Base-by-base conservation (phyloP, 2,113 vertebrate species). In the Nesoenas mayeri region DNA sequence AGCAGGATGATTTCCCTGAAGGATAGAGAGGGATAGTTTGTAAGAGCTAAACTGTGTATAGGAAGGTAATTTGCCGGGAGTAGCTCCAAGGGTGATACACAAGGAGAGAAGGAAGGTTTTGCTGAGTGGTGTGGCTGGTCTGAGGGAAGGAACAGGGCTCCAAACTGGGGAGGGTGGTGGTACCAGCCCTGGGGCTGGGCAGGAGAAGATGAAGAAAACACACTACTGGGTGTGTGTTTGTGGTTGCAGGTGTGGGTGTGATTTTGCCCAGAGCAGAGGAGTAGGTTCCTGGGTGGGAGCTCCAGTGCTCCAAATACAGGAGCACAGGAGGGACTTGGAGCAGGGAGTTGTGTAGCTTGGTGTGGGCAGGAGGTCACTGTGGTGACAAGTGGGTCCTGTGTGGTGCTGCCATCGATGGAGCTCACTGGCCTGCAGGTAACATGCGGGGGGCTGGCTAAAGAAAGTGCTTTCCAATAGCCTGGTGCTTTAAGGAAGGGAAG, bases 401-500 rank as follows among this genome's bases (percentile, higher is more conserved):
- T 31, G 10, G 34, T 0, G 0, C 40, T 56, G 79, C 75, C 0
- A 0, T 8, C 0, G 1, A 7, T 18, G 38, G 92, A 85, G 38
- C 42, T 84, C 5, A 0, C 65, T 48, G n/a, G 31, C 65, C 56
- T 50, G 61, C 48, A 82, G 88, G 82, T 82, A 73, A 48, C 15
- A 0, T 1, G 6, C 10, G 20, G n/a, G 50, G 44, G 31, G 34
- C 16, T 79, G 47, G 71, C 54, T 61, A 11, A 22, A n/a, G 36
- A 25, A 51, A 15, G 18, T 2, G 6, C 28, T 91, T 61, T 70
- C 40, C 31, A 36, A 3, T 13, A 44, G 56, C n/a, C 50, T 14
- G 28, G 21, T 40, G 32, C 66, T 75, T 66, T 32, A 15, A 57
- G 66, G 62, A 79, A 36, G 57, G 57, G 22, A 51, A 69, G 15